Evolutionary conservation across 2,113 vertebrate species (phyloP).

Genomic region (Marmota monax): DNA sequence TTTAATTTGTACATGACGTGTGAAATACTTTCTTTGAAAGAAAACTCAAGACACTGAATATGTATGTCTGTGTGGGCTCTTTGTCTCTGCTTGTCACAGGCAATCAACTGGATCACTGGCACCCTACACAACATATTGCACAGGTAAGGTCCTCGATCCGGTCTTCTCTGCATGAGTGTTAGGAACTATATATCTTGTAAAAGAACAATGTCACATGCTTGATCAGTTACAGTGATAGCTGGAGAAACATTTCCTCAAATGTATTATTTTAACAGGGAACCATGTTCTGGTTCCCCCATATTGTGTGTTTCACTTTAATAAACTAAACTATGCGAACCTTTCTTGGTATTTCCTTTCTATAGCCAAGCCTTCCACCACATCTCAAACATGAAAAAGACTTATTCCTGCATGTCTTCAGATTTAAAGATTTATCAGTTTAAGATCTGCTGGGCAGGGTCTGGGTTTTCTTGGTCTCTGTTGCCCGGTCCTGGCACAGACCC

Average conservation of each 20-base stretch:
- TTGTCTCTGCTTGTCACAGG: constrained; percentile 54
- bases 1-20: constrained; percentile 77
- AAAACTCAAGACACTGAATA: constrained; percentile 74
- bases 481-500: not conserved
- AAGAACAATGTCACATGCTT: constrained; percentile 66
- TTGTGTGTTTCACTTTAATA: constrained; percentile 77
- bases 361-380: not conserved
- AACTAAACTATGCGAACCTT: constrained; percentile 54
- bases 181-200: constrained; percentile 70
- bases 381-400: not conserved
- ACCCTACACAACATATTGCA: not conserved
- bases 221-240: not conserved
- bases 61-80: constrained; percentile 71
- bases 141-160: constrained; percentile 37
- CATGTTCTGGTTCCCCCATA: constrained; percentile 69
- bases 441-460: not conserved
- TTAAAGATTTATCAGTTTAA: not conserved
- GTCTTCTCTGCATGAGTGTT: constrained; percentile 61
- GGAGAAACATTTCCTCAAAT: constrained; percentile 63
- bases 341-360: constrained; percentile 53
- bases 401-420: not conserved
- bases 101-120: constrained; percentile 21
- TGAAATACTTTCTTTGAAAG: constrained; percentile 75
- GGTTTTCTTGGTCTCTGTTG: not conserved
- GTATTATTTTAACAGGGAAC: constrained; percentile 74